phyloP scores from a whole-genome alignment of 2,113 vertebrate species.

The Lathamus discolor region DNA sequence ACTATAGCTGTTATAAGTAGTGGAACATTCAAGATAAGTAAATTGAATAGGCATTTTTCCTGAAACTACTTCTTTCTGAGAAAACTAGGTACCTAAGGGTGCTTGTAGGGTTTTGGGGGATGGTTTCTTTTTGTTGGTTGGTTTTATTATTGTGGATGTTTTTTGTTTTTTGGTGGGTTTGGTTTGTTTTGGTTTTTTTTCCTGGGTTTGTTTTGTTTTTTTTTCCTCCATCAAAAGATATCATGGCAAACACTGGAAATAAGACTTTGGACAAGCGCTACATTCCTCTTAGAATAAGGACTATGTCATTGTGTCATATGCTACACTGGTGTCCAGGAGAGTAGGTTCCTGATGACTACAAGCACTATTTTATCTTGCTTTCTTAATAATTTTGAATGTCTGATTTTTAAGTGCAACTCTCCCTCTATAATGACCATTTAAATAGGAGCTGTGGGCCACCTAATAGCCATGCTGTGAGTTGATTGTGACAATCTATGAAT shows the following conservation, averaged over 20 bases:
- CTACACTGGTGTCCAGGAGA: background rate
- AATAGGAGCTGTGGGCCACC: background rate
- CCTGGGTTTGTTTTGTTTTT: background rate
- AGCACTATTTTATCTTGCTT: background rate
- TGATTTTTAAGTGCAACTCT: background rate
- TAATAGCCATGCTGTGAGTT: background rate
- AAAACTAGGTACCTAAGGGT: background rate
- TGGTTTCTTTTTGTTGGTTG: background rate
- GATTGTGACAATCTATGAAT: background rate
- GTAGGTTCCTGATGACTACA: background rate
- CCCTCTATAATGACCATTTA: background rate
- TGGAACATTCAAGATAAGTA: background rate
- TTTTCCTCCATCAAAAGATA: background rate
- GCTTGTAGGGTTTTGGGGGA: background rate
- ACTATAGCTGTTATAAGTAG: background rate
- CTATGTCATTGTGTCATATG: background rate
- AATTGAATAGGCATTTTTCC: background rate
- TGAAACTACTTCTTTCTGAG: background rate
- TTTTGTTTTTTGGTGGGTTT: too few species aligned
- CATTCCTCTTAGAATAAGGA: background rate
- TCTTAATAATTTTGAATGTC: background rate
- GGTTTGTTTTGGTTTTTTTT: background rate
- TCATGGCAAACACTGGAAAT: background rate
- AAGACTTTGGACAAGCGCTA: background rate
- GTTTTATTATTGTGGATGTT: too few species aligned